Base-by-base conservation (phyloP, 1,140 invertebrate species). In the Cydia splendana region DNA sequence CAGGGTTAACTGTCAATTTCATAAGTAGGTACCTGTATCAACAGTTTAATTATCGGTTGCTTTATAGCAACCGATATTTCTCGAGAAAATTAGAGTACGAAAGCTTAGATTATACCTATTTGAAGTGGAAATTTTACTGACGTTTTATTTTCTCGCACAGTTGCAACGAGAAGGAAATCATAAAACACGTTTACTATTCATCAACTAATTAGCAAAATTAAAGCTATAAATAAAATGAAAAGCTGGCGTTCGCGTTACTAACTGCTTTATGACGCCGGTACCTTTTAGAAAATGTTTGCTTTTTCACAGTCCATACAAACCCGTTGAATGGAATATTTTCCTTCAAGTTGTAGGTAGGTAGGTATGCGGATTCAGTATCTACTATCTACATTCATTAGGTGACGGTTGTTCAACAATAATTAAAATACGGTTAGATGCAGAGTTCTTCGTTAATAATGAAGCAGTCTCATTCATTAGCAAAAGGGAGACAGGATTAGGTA, bases 181-280 rank as follows among this genome's bases (percentile, higher is more conserved):
- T 62, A 62, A 38, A 71, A 15, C 67, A 69, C 34, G 67, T 38
- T 71, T 71, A 71, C 67, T 71, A 71, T 71, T 71, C 67, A 71
- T 34, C 34, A n/a, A 71, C 67, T 71, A 71, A 71, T 71, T 71
- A 71, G 67, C 10, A 18, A 71, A 71, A 71, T 38, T 71, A 71
- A 71, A 38, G 38, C n/a, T 38, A 45, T 71, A 18, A 62, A 71
- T 71, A 42, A 38, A 42, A 71, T 42, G 67, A 42, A 71, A 38
- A 18, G 30, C 65, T 38, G 67, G 57, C 34, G 38, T 71, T 18
- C 34, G 15, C 30, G 67, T 38, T 42, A 0, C 34, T 18, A n/a
- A 71, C 6, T 38, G 34, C 15, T 71, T 71, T 45, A 34, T 28
- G 24, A 71, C n/a, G n/a, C 67, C 10, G 65, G 65, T 67, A 24